Conservation (phyloP, 1,140 invertebrate species). For the Pantala flavescens region DNA sequence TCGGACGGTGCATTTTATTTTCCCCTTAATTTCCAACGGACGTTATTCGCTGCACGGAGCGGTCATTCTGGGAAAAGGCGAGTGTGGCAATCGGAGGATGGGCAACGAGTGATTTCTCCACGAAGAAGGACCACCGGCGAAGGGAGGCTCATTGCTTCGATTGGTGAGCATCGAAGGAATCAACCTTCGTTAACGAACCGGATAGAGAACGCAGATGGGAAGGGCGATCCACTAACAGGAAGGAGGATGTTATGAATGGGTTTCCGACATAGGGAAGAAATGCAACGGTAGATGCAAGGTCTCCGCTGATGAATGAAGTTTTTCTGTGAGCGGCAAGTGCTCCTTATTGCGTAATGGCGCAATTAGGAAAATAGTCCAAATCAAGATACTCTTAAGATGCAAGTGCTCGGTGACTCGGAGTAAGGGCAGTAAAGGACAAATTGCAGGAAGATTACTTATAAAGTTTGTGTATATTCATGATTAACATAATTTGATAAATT, state of each 20-base stretch:
- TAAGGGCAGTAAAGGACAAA: no score
- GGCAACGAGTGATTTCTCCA: neutral
- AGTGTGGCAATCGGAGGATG: neutral
- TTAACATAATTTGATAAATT: no score
- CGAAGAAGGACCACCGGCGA: neutral
- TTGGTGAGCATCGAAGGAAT: neutral
- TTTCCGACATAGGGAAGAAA: no score
- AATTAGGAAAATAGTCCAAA: no score
- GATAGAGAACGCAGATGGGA: neutral
- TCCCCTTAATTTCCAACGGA: neutral
- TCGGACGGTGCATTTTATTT: neutral
- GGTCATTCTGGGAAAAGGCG: neutral
- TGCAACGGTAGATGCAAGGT: no score
- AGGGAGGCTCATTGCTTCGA: neutral
- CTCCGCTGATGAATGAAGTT: no score
- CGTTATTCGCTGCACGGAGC: neutral
- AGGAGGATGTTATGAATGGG: neutral
- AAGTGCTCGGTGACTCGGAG: no score
- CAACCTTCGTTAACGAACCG: slow-evolving; percentile 2
- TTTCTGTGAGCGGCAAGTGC: no score
- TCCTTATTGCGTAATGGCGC: no score
- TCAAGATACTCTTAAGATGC: no score
- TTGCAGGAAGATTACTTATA: no score
- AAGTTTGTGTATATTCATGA: no score
- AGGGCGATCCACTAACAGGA: neutral